Percentiles rank a stretch among this genome's conserved stretches.
These are phyloP conservation scores for Orthonyx spaldingii DNA, from an alignment of 2,113 vertebrate genomes.

Conservation along the genomic window DNA sequence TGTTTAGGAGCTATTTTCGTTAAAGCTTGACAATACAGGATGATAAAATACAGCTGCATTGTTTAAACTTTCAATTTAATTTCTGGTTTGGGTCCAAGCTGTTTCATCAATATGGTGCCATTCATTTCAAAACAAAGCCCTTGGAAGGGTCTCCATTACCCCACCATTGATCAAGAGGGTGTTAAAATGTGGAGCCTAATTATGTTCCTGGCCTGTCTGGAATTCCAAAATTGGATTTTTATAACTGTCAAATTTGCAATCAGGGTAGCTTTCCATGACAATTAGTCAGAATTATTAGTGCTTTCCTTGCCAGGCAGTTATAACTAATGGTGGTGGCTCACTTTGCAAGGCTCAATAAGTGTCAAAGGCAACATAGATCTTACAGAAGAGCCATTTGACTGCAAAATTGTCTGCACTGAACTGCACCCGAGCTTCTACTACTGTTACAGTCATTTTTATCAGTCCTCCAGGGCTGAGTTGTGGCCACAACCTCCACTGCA, in stretches of 20 bases:
- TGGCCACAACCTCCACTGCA: neutral
- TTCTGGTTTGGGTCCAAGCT: constrained; percentile 38
- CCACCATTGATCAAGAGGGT: constrained; percentile 50
- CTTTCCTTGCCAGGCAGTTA: constrained; percentile 21
- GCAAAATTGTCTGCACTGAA: neutral
- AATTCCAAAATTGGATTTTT: constrained; percentile 53
- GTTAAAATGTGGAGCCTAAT: constrained; percentile 51
- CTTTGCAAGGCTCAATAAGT: neutral
- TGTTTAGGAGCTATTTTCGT: constrained; percentile 63
- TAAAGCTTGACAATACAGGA: constrained; percentile 58
- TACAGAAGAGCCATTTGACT: neutral
- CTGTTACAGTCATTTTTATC: constrained; percentile 12
- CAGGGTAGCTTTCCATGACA: constrained; percentile 29
- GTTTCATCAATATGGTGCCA: constrained; percentile 57
- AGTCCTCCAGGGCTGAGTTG: neutral
- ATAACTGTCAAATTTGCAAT: constrained; percentile 53
- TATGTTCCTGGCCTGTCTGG: constrained; percentile 19
- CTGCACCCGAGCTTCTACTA: constrained; percentile 23
- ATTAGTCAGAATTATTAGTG: constrained; percentile 38
- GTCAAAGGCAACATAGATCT: neutral
- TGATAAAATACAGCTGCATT: constrained; percentile 67
- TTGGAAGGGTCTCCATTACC: constrained; percentile 36
- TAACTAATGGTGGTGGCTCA: neutral
- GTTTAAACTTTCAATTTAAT: constrained; percentile 65
- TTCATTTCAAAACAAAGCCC: constrained; percentile 55